phyloP scores from a whole-genome alignment of 2,888 invertebrate species.

The Torymus texanus region DNA sequence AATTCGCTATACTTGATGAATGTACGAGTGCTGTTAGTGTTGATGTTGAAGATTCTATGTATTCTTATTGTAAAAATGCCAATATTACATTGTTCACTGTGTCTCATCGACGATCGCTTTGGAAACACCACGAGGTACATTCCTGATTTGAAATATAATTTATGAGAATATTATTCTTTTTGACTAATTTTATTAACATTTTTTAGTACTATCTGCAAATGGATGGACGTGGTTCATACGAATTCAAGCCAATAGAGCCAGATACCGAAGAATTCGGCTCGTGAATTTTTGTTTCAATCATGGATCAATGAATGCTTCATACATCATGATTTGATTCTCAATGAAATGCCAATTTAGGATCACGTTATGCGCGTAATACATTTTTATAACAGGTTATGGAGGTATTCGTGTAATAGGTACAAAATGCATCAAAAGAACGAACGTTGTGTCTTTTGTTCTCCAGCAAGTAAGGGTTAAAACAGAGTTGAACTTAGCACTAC shows the following conservation, averaged over 20 bases:
- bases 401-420: slow-evolving; percentile 33
- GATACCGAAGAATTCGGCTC: slow-evolving; percentile 96
- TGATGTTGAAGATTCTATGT: slow-evolving; percentile 98
- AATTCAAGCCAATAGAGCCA: slow-evolving; percentile 90
- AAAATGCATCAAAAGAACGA: slow-evolving; percentile 33
- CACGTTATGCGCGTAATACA: slow-evolving; percentile 22
- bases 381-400: slow-evolving; percentile 53
- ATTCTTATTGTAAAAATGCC: slow-evolving; percentile 89
- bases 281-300: slow-evolving; percentile 77
- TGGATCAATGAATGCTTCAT: slow-evolving; percentile 37
- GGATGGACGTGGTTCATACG: slow-evolving; percentile 95
- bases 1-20: slow-evolving; percentile 99
- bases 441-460: slow-evolving; percentile 28
- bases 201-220: slow-evolving; percentile 90
- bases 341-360: slow-evolving; percentile 33
- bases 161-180: not conserved
- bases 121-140: slow-evolving; percentile 93
- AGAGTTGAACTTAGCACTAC: slow-evolving; percentile 27
- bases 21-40: slow-evolving; percentile 99
- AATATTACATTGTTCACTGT: slow-evolving; percentile 97
- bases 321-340: slow-evolving; percentile 27
- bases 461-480: slow-evolving; percentile 22
- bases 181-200: not conserved
- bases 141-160: not conserved
- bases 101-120: slow-evolving; percentile 96